These are phyloP conservation scores for Vulpes ferrilata DNA, from an alignment of 2,113 vertebrate species.

Conservation along the genomic window DNA sequence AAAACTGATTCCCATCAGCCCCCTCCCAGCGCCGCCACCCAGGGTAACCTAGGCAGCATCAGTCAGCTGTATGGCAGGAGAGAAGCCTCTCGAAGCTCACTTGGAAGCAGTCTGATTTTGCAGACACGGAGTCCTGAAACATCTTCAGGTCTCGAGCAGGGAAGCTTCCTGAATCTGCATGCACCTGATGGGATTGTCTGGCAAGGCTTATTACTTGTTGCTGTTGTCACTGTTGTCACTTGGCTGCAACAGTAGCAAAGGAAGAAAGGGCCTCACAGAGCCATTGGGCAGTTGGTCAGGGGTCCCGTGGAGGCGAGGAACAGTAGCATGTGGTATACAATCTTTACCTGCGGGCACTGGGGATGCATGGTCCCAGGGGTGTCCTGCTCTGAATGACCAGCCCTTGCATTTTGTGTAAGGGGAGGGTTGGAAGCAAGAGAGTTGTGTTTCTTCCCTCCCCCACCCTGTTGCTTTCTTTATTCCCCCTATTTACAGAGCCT, in stretches of 20 bases:
- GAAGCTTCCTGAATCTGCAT: constrained; percentile 65
- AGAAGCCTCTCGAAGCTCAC: constrained; percentile 78
- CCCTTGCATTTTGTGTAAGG: not conserved
- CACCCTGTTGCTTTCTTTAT: not conserved
- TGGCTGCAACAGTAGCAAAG: not conserved
- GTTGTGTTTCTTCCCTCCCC: not conserved
- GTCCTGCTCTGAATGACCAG: not conserved
- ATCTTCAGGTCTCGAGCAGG: constrained; percentile 67
- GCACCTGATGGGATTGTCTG: not conserved
- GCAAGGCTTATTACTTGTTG: not conserved
- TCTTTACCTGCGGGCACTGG: not conserved
- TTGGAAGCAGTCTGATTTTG: constrained; percentile 80
- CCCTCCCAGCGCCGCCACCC: constrained; percentile 89
- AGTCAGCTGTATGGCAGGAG: constrained; percentile 89
- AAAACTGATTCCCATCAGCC: constrained; percentile 91
- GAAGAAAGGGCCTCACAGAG: not conserved
- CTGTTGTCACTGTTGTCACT: not conserved
- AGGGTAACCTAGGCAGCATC: constrained; percentile 93
- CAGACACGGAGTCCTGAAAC: constrained; percentile 69
- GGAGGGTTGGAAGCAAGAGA: not conserved
- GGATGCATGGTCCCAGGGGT: fast-evolving
- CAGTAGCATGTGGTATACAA: not conserved
- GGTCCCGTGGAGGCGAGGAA: not conserved
- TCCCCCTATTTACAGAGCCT: not conserved
- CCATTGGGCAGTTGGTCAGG: not conserved